Evolutionary conservation across 2,888 invertebrate species (phyloP).

Genomic region (Heteromurus nitidus): DNA sequence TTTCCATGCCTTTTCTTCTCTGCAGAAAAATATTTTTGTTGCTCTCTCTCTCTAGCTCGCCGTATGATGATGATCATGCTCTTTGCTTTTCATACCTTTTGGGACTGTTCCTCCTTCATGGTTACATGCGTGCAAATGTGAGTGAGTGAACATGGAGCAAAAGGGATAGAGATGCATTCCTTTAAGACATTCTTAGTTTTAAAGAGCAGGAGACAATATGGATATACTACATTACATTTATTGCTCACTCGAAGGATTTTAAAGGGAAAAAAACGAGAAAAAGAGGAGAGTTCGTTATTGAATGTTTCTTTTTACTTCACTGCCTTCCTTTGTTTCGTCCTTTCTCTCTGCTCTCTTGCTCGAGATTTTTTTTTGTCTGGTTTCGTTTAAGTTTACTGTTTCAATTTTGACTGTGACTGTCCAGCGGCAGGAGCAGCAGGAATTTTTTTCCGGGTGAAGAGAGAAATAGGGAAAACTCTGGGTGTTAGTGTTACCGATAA

Average conservation of each 20-base stretch:
- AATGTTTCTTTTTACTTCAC: slow-evolving; percentile 27
- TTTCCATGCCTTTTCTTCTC: slow-evolving; percentile 29
- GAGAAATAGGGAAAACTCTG: background rate
- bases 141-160: background rate
- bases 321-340: slow-evolving; percentile 19
- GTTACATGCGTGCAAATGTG: slow-evolving; percentile 18
- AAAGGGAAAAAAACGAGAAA: slow-evolving; percentile 7
- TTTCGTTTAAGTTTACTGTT: slow-evolving; percentile 11
- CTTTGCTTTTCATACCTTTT: slow-evolving; percentile 29
- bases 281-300: slow-evolving; percentile 22
- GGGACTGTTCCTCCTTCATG: slow-evolving; percentile 28
- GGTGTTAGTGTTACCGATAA: slow-evolving; percentile 17
- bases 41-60: background rate
- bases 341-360: background rate
- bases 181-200: too few relatives aligned
- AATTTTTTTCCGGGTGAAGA: slow-evolving; percentile 16
- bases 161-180: background rate
- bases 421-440: background rate
- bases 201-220: too few relatives aligned
- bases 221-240: slow-evolving; percentile 20
- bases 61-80: too few relatives aligned
- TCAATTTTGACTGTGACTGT: slow-evolving; percentile 32
- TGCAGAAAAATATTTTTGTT: slow-evolving; percentile 8
- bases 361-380: background rate
- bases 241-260: background rate